A percentile compares a stretch with the other conserved stretches of the same genome.
phyloP scores from a whole-genome alignment of 2,888 invertebrate genomes.

The Chamaedrilus cognettii region DNA sequence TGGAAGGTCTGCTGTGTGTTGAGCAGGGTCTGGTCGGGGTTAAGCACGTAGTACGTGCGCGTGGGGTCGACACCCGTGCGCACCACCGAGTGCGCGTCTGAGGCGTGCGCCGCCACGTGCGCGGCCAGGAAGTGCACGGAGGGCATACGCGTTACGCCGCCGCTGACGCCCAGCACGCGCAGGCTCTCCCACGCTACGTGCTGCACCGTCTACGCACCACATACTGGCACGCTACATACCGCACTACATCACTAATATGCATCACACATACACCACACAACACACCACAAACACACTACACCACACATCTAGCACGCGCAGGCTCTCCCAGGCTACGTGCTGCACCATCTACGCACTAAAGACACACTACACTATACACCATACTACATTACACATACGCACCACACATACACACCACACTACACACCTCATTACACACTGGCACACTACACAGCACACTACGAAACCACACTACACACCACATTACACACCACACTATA shows the following conservation, averaged over 20 bases:
- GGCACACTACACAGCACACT: not conserved
- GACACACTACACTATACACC: not conserved
- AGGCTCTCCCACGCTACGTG: conserved; percentile 80
- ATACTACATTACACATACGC: too few relatives aligned
- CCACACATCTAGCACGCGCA: conserved; percentile 69
- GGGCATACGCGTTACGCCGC: conserved; percentile 72
- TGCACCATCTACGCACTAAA: conserved; percentile 70
- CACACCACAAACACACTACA: too few relatives aligned
- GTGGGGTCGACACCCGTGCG: conserved; percentile 61
- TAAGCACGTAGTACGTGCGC: conserved; percentile 68
- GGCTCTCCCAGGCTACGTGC: conserved; percentile 78
- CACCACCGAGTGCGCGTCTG: conserved; percentile 36
- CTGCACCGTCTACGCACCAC: conserved; percentile 70
- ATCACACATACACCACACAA: too few relatives aligned
- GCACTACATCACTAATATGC: too few relatives aligned
- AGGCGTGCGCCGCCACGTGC: conserved; percentile 36
- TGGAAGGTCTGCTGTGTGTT: conserved; percentile 66
- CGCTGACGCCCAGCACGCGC: conserved; percentile 68
- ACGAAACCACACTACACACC: not conserved
- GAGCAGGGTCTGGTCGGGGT: conserved; percentile 72
- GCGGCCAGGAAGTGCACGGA: conserved; percentile 62
- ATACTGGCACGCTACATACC: not conserved
- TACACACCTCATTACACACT: too few relatives aligned
- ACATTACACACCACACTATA: too few relatives aligned
- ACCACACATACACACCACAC: too few relatives aligned